Base-by-base conservation (phyloP, 2,888 invertebrate species). In the Lapara coniferarum region DNA sequence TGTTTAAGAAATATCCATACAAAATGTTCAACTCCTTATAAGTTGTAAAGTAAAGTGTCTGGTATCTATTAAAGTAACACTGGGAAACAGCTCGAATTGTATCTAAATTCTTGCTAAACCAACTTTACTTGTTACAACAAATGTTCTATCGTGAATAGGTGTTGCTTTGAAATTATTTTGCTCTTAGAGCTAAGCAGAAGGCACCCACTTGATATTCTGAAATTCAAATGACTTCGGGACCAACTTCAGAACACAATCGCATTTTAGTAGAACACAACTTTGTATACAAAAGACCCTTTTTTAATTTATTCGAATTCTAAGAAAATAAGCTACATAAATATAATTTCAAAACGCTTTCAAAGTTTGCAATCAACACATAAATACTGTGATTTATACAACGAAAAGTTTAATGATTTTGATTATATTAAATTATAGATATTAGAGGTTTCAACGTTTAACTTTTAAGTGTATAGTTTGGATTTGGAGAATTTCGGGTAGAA, bases 221-320 rank as follows among this genome's bases (percentile, higher is more conserved):
- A 89, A 88, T 90, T 90, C 87, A 91, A 91, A 92, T 92, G 85
- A 88, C 87, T 88, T 87, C 77, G 86, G 80, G 83, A 83, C 85
- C 81, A 83, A 89, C 83, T 90, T 88, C 81, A 80, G 82, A 88
- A 87, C 81, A 88, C 87, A 89, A 86, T 88, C 84, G 85, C 81
- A 78, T 86, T 85, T 85, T 81, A 85, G 81, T 81, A 81, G 76
- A 84, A 84, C 83, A 81, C 78, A 84, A 86, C 85, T 87, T 86
- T 86, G 84, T 87, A 83, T 81, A 86, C 86, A 87, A 86, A 85
- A 79, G 81, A 78, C 71, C 71, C 78, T 82, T 85, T 83, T 87
- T 86, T 85, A 87, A 87, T 81, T 78, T 80, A 78, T 80, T 79
- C 75, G 68, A 66, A 75, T 71, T 75, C 70, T 72, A 72, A 69